Evolutionary conservation across 2,888 invertebrate species (phyloP), one percentile per base, ranked within the genome.

Genomic region (Agrochola lychnidis): DNA sequence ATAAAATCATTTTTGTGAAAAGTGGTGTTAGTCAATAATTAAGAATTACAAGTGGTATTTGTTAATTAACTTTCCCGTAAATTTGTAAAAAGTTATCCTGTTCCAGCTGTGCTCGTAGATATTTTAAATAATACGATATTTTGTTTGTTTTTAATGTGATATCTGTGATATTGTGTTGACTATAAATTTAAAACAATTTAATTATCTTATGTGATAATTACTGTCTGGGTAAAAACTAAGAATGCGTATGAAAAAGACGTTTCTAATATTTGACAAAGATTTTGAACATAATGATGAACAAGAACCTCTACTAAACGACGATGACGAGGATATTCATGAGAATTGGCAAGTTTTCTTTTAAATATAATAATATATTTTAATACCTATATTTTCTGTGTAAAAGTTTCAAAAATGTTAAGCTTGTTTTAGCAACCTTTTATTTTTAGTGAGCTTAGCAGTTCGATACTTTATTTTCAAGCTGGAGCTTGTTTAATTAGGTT

Each of bases 161-260:
- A 30, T 25, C 2, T 22, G 51, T 66, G 14, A 30, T 40, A 16
- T 36, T 53, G 12, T 51, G 12, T 51, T 14, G 5, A 57, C 36
- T 1, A n/a, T 16, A n/a, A 16, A 1, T 36, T 9, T 4, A 36
- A 14, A 66, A 12, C 10, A 66, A 19, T 51, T 19, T 1, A 10
- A 56, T 5, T 53, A 51, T 30, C 12, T 6, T 19, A 30, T 19
- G 25, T 61, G 40, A 30, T 16, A 48, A 10, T 22, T 51, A 51
- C 16, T 45, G 45, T 6, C 16, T n/a, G 16, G 30, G 16, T 56
- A 16, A 73, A 30, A n/a, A 53, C 2, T 62, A 53, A 92, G 88
- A 84, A 96, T 96, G 96, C 94, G 93, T 78, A 92, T 96, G 82
- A 93, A 89, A 88, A 96, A 96, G 79, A 96, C 95, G 0, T 93